Conservation (phyloP, 2,888 invertebrate species). For the Zygothrica quintamaculata region DNA sequence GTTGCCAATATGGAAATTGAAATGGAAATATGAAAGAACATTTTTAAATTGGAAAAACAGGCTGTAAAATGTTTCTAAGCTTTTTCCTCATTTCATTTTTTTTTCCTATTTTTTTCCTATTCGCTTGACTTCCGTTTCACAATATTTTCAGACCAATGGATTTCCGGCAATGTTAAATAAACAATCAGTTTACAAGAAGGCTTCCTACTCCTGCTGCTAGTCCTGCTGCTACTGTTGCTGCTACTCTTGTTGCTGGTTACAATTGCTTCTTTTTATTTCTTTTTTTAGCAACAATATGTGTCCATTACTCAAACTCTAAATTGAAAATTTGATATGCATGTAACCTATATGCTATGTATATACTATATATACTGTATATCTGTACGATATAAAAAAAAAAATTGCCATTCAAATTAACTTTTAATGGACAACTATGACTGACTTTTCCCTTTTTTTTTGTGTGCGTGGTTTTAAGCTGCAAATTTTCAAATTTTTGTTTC, state of each 20-base stretch:
- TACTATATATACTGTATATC: background rate
- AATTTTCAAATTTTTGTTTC: background rate
- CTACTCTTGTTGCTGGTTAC: slow-evolving; percentile 18
- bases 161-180: slow-evolving; percentile 65
- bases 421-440: background rate
- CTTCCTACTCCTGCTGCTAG: slow-evolving; percentile 11
- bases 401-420: background rate
- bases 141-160: slow-evolving; percentile 42
- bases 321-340: slow-evolving; percentile 32
- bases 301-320: slow-evolving; percentile 69
- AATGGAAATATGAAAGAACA: no score
- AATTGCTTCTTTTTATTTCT: slow-evolving; percentile 38
- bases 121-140: background rate
- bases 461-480: background rate
- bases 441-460: background rate
- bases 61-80: no score
- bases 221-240: slow-evolving; percentile 17
- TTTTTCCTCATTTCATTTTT: no score
- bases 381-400: background rate
- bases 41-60: no score
- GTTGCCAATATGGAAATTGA: no score
- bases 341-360: background rate
- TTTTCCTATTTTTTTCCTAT: slow-evolving; percentile 4
- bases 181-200: slow-evolving; percentile 50
- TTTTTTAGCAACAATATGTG: slow-evolving; percentile 20